Conservation (phyloP, 1,140 invertebrate genomes). For the Hestina assimilis region DNA sequence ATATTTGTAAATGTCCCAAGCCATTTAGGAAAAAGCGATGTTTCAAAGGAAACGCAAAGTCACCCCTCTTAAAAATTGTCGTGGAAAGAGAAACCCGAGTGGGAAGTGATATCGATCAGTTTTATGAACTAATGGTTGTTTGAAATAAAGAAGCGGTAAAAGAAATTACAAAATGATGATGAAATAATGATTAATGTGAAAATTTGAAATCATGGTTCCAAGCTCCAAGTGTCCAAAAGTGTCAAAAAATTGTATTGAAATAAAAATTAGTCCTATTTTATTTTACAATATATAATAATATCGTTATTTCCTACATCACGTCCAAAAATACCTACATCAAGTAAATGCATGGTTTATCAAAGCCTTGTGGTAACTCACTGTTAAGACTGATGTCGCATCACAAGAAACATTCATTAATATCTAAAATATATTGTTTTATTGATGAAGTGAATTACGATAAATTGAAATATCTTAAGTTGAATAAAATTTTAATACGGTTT, state of each 20-base stretch:
- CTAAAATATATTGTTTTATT: too few species aligned
- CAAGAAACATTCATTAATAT: constrained; percentile 2
- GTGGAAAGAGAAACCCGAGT: constrained; percentile 28
- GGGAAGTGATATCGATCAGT: constrained; percentile 1
- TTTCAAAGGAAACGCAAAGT: constrained; percentile 32
- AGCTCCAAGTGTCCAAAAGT: too few species aligned
- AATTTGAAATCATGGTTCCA: neutral
- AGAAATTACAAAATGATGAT: neutral
- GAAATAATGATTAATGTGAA: neutral
- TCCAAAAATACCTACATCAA: constrained; percentile 2
- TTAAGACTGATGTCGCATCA: neutral
- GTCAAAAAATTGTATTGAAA: too few species aligned
- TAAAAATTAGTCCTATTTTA: too few species aligned
- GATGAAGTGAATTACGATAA: too few species aligned
- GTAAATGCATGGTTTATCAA: constrained; percentile 11
- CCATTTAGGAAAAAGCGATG: constrained; percentile 23
- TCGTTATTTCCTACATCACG: neutral
- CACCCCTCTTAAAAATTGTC: constrained; percentile 33
- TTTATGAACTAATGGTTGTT: constrained; percentile 16
- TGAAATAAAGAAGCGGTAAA: constrained; percentile 5
- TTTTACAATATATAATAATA: too few species aligned
- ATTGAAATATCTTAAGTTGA: too few species aligned
- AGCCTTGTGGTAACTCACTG: constrained; percentile 11
- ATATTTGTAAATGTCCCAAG: constrained; percentile 1
- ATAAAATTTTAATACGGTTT: too few species aligned